Evolutionary conservation across 2,113 vertebrate genomes (phyloP).

Genomic region (Willisornis vidua): DNA sequence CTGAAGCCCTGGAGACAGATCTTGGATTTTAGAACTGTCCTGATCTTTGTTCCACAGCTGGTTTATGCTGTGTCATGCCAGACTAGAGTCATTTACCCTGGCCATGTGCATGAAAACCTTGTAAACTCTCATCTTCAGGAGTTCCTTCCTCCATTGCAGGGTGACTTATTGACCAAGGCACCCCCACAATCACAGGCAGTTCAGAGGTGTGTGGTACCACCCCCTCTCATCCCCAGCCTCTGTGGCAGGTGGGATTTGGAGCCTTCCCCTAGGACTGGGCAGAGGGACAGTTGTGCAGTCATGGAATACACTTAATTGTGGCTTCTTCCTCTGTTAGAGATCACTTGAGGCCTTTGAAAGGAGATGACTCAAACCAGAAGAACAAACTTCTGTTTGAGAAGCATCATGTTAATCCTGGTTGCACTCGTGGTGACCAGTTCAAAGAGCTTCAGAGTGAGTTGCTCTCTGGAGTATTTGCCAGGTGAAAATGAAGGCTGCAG

Average conservation of each 20-base stretch:
- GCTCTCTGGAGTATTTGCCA: neutral
- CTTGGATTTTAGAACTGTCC: neutral
- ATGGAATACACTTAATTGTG: neutral
- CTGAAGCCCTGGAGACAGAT: neutral
- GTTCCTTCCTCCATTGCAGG: neutral
- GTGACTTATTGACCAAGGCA: neutral
- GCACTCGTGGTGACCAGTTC: constrained; percentile 11
- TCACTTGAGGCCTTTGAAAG: neutral
- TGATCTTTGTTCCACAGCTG: neutral
- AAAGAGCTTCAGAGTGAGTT: neutral
- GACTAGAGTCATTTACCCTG: neutral
- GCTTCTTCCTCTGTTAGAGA: neutral
- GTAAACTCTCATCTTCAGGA: neutral
- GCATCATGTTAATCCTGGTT: neutral
- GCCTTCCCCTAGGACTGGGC: neutral
- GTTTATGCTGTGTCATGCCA: neutral
- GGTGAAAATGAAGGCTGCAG: neutral
- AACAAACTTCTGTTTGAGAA: neutral
- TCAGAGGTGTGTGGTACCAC: neutral
- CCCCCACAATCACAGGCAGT: neutral
- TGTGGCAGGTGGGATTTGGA: neutral
- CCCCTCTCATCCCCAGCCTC: neutral
- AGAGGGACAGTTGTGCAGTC: constrained; percentile 21
- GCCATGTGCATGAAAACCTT: neutral
- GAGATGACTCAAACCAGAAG: constrained; percentile 3